A percentile compares a stretch with the other conserved stretches of the same genome.
These are phyloP conservation scores for Tineola bisselliella DNA, from an alignment of 2,888 invertebrate genomes.

Conservation along the genomic window DNA sequence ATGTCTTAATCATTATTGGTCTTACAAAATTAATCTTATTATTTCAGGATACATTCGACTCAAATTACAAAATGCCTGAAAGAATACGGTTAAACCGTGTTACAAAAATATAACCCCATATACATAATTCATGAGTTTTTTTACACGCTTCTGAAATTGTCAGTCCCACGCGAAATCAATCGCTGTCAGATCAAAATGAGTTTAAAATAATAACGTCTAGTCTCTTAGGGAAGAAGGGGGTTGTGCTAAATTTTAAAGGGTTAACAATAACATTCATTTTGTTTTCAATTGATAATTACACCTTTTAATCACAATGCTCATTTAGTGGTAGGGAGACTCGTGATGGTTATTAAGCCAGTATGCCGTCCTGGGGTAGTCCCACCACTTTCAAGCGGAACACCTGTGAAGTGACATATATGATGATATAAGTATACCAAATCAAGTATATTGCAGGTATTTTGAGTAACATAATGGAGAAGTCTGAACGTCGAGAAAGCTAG, in stretches of 20 bases:
- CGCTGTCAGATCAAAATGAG: constrained; percentile 12
- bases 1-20: no score
- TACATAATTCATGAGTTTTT: constrained; percentile 4
- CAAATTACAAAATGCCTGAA: background rate
- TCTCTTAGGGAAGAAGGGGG: background rate
- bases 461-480: background rate
- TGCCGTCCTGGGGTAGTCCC: no score
- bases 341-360: no score
- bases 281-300: no score
- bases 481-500: background rate
- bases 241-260: background rate
- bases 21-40: no score
- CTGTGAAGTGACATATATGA: no score
- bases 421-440: background rate
- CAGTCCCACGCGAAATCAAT: constrained; percentile 11
- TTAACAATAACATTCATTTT: background rate
- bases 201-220: constrained; percentile 8
- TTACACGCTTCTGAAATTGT: background rate
- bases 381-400: no score
- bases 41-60: background rate
- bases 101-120: constrained; percentile 6
- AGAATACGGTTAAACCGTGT: background rate
- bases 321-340: no score
- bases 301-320: no score
- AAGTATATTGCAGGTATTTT: background rate